Evolutionary conservation across 2,797 vertebrate species (phyloP), one percentile per base, ranked within the genome.

Genomic region (Bovichtus variegatus): DNA sequence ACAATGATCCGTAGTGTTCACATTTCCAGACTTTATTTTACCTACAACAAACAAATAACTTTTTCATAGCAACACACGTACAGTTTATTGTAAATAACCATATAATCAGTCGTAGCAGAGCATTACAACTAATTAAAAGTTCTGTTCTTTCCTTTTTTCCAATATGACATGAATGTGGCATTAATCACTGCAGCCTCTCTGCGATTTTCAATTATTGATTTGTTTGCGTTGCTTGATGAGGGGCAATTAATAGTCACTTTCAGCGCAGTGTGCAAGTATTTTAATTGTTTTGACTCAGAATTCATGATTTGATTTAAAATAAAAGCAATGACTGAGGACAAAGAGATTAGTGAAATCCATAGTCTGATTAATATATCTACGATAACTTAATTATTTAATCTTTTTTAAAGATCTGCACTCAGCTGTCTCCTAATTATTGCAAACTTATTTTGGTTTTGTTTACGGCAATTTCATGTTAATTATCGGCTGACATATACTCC

Each of bases 221-320:
- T 79, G 60, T 85, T 82, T 77, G 71, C 81, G 60, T 59, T 36
- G 41, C 31, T 59, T 69, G 46, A 78, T 67, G 50, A 71, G 25
- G 46, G 43, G 58, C 25, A 71, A 85, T 90, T 83, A 83, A 81
- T 55, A 80, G 40, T 83, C 76, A 53, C 67, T 72, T 82, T 64
- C 31, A 69, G 53, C 68, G 21, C 61, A 50, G 34, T 2, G 27
- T n/a, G 19, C 27, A 36, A 25, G 51, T 75, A 73, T 72, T 80
- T 74, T 60, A 36, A 19, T 49, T 50, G 55, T 73, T 75, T 81
- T 73, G 21, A 41, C 57, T 73, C 25, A 60, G 31, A 69, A 34
- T 38, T 68, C 49, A 6, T 16, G n/a, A 10, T 12, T 47, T 15
- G 40, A 54, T 61, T 40, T 68, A 0, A 75, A 72, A 49, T 38